A percentile compares a stretch with the other conserved stretches of the same genome.
Conservation (phyloP, 2,113 vertebrate species). For the Struthio camelus region DNA sequence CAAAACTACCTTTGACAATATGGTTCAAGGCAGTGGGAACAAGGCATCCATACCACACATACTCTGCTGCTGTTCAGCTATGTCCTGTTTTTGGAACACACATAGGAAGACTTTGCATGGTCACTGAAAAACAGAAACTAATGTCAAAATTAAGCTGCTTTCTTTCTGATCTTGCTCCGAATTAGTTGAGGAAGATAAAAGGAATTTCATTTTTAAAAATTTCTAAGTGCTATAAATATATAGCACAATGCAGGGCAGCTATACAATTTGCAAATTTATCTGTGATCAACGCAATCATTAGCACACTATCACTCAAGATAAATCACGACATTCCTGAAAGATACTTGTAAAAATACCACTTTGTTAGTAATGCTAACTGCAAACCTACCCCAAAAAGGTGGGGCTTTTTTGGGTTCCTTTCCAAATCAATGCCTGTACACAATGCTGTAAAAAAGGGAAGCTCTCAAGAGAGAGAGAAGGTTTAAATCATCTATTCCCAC, state of each 20-base stretch:
- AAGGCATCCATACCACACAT: not conserved
- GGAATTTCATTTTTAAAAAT: not conserved
- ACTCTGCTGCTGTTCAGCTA: not conserved
- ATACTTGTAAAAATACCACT: not conserved
- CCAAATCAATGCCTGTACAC: not conserved
- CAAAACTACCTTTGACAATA: not conserved
- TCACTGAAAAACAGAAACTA: not conserved
- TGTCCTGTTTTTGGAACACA: accelerated
- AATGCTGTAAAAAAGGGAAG: not conserved
- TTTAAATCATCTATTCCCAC: not conserved
- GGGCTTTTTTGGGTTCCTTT: not conserved
- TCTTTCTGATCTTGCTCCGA: not conserved
- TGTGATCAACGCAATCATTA: not conserved
- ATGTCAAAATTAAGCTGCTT: not conserved
- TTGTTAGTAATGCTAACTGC: not conserved
- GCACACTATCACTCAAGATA: not conserved
- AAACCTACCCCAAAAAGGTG: not conserved
- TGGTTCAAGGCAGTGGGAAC: not conserved
- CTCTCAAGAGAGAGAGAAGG: not conserved
- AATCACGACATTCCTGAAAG: not conserved
- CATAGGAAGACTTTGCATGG: not conserved
- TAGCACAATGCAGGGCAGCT: not conserved
- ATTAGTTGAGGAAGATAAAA: not conserved
- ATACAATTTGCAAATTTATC: not conserved
- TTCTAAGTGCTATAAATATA: not conserved